A percentile compares a stretch with the other conserved stretches of the same genome.
These are phyloP conservation scores for Chaetops frenatus DNA, from an alignment of 2,113 vertebrate genomes.

Conservation along the genomic window DNA sequence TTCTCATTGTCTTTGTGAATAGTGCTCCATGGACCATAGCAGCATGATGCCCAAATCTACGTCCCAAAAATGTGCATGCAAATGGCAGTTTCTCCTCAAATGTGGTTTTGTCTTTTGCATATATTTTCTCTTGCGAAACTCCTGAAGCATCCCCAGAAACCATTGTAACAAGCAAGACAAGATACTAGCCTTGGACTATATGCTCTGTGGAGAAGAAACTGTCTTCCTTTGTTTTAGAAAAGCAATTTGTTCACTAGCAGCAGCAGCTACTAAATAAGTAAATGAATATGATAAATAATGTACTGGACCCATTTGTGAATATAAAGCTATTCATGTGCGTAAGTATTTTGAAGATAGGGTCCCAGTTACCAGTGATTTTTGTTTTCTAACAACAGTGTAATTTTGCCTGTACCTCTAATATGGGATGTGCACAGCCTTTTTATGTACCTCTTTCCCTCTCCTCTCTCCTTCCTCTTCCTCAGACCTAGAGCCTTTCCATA, in stretches of 20 bases:
- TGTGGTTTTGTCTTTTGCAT: not conserved
- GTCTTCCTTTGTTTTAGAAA: not conserved
- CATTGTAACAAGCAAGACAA: not conserved
- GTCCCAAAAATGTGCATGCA: not conserved
- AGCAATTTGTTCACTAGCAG: not conserved
- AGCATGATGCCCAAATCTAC: not conserved
- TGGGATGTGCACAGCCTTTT: not conserved
- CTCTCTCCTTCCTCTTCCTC: not conserved
- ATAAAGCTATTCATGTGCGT: slow-evolving; percentile 1
- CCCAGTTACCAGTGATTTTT: not conserved
- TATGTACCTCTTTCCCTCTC: not conserved
- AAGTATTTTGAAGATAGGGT: not conserved
- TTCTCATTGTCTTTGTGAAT: not conserved
- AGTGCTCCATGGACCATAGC: not conserved
- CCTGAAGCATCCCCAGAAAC: not conserved
- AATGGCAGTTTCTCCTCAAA: not conserved
- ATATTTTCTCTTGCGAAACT: not conserved
- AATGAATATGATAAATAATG: slow-evolving; percentile 53
- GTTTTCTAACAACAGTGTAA: not conserved
- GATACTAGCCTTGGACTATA: not conserved
- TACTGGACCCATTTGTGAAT: slow-evolving; percentile 1
- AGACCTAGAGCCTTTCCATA: not conserved
- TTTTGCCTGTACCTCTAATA: not conserved
- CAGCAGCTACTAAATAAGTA: slow-evolving; percentile 53
- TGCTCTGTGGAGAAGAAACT: not conserved